Evolutionary conservation across 1,140 invertebrate species (phyloP), one percentile per base, ranked within the genome.

Genomic region (Drosophila athabasca): DNA sequence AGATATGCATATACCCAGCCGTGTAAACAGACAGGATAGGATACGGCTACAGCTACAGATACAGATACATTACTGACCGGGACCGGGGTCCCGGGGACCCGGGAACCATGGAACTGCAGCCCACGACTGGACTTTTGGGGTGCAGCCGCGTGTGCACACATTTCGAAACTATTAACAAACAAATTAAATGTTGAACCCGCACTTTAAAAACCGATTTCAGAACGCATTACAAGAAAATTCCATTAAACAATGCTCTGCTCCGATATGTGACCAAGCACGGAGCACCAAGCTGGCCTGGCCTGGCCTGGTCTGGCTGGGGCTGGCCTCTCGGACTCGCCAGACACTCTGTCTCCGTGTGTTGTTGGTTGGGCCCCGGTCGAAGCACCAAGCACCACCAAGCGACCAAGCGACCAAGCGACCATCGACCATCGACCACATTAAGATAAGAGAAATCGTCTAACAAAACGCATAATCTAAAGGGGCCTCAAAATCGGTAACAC

Each of bases 181-280:
- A 85, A 90, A 90, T 90, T 90, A 90, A 87, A 90, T 90, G 85
- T 85, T 87, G 79, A 69, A 75, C 81, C 87, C 81, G 87, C 87
- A 87, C 81, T 90, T 90, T 90, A 90, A 90, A 90, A 90, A 79
- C 81, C 79, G 85, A 90, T 90, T 90, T 85, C 67, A 69, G 76
- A 78, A 74, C 62, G 78, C 73, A 90, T 85, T 85, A 90, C 89
- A 90, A 85, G 88, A 90, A 90, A 90, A 90, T 85, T 90, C 89
- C 88, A 90, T 90, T 90, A 90, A 87, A 89, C 79, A 88, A 88
- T 70, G 69, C 52, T 52, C 15, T 11, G 55, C 51, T 41, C 15
- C 35, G 35, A 41, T 41, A 41, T 48, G 35, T 66, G 62, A 54
- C 11, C 46, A 45, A 68, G 64, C 22, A 39, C 60, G 60, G 22